Evolutionary conservation across 2,797 vertebrate genomes (phyloP), one percentile per base, ranked within the genome.

Genomic region (Pterois miles): DNA sequence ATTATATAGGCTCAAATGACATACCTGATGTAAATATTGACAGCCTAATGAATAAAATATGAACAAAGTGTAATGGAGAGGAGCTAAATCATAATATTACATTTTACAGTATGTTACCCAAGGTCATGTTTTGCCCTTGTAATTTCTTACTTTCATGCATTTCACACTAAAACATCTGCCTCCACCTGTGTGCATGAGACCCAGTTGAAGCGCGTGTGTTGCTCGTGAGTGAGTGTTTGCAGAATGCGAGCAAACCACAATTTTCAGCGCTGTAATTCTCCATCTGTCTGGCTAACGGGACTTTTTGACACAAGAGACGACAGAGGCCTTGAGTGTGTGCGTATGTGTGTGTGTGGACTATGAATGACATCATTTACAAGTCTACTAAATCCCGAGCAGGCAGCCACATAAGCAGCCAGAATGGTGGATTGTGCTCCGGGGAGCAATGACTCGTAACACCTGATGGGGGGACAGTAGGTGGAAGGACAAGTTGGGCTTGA

Each of bases 371-470:
- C 74, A 82, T 86, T 91, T 88, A 89, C 86, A 86, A 90, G 84
- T 76, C 85, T 40, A 84, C 87, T 91, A 90, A 92, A 91, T 86
- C 83, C 80, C 8, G 62, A 83, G 76, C 86, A 31, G 87, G 78
- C 86, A 52, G 87, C 83, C 81, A 85, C 88, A 87, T 71, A 82
- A 86, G 89, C 81, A 79, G 85, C 73, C 70, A 58, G 87, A 80
- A 74, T 83, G 70, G 81, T 84, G 80, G 84, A 90, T 84, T 81
- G 88, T 78, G 74, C 88, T 86, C 80, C 6, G 3, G 86, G 76
- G 91, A 83, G 87, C 91, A 91, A 90, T 87, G 88, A 89, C 77
- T 90, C 86, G 81, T 88, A 82, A 80, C 89, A 75, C 56, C 59
- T 81, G 85, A 87, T 71, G 83, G 72, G 69, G 80, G 86, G 78